Conservation (phyloP, 2,888 invertebrate species). For the Apotomis turbidana region DNA sequence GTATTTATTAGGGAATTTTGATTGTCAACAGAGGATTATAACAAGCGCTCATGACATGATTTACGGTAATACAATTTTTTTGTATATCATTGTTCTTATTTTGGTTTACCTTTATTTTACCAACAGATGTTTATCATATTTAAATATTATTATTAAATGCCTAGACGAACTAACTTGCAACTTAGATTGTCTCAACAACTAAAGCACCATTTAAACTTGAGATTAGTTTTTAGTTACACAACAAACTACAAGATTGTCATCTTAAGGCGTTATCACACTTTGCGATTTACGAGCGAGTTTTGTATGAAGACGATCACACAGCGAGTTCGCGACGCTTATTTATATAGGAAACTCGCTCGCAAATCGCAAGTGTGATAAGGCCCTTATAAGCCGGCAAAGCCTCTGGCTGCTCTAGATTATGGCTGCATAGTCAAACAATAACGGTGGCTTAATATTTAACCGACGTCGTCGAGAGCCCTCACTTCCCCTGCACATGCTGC, state of each 20-base stretch:
- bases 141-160: no score
- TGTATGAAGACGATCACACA: no score
- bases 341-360: no score
- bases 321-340: no score
- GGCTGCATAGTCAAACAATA: slow-evolving; percentile 11
- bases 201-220: neutral
- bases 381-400: slow-evolving; percentile 16
- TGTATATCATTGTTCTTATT: neutral
- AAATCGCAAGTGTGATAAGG: no score
- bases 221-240: slow-evolving; percentile 1
- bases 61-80: no score
- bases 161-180: neutral
- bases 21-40: no score
- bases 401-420: neutral
- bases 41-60: no score
- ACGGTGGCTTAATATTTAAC: slow-evolving; percentile 4
- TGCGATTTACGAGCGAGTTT: no score
- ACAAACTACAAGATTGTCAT: slow-evolving; percentile 9
- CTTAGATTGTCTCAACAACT: neutral
- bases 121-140: no score
- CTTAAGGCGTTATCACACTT: no score
- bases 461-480: neutral
- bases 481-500: slow-evolving; percentile 1
- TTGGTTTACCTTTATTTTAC: neutral
- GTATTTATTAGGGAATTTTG: no score